phyloP scores from a whole-genome alignment of 2,797 vertebrate species.

The Vipera ursinii region DNA sequence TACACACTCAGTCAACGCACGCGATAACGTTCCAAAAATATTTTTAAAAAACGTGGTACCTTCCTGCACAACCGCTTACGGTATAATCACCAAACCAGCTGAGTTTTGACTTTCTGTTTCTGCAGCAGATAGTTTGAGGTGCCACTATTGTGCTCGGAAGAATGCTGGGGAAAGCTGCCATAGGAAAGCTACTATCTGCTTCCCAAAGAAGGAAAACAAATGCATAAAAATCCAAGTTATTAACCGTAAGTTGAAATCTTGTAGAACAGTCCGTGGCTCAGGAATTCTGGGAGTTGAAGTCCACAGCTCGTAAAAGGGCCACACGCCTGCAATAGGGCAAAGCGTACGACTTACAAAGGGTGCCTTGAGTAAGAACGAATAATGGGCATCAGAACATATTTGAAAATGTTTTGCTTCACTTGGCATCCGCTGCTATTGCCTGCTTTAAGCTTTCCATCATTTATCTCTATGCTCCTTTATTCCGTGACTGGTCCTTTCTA shows the following conservation, averaged over 20 bases:
- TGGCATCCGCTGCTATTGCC: not conserved
- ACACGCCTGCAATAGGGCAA: not conserved
- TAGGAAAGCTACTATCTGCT: not conserved
- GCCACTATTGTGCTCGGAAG: not conserved
- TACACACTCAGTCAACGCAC: not conserved
- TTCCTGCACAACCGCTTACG: not conserved
- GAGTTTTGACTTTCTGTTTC: not conserved
- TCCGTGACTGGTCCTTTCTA: not conserved
- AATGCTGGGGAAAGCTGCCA: accelerated
- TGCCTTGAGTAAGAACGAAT: not conserved
- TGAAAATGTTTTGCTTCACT: not conserved
- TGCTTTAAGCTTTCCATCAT: not conserved
- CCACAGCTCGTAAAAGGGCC: not conserved
- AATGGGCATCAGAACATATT: not conserved
- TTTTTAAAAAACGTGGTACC: not conserved
- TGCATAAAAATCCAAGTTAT: not conserved
- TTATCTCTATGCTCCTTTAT: not conserved
- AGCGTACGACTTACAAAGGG: not conserved
- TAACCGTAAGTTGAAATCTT: not conserved
- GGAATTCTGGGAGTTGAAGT: too few species aligned
- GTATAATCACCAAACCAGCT: not conserved
- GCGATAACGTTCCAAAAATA: not conserved
- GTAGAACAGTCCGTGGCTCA: not conserved
- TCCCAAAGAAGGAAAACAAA: not conserved
- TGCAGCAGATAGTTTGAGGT: conserved; percentile 5